Percentiles rank a stretch among this genome's conserved stretches.
Evolutionary conservation across 2,113 vertebrate genomes (phyloP).

Genomic region (Daubentonia madagascariensis): DNA sequence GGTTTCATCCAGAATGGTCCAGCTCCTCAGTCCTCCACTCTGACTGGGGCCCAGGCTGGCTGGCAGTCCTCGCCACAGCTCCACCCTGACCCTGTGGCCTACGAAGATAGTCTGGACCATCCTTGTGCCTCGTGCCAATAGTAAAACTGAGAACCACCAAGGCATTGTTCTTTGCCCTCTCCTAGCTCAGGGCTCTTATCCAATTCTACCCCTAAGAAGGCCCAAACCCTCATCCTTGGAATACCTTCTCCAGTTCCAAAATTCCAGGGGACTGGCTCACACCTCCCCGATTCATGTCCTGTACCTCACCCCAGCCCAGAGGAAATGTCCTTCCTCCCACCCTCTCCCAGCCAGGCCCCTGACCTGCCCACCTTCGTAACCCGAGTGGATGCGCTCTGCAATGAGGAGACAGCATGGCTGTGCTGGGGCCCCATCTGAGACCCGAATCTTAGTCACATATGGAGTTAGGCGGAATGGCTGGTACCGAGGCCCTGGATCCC

Average conservation of each 20-base stretch:
- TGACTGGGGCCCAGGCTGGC: neutral
- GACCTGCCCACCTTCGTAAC: conserved; percentile 88
- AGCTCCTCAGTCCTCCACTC: neutral
- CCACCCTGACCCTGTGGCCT: neutral
- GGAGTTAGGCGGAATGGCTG: conserved; percentile 92
- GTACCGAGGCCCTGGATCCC: conserved; percentile 86
- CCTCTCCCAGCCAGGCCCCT: neutral
- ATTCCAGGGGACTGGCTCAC: neutral
- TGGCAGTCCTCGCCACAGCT: neutral
- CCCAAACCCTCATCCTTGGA: neutral
- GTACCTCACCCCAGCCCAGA: neutral
- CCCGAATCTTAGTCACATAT: conserved; percentile 90
- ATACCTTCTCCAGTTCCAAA: neutral
- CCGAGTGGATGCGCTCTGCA: conserved; percentile 92
- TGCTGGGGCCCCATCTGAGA: conserved; percentile 84
- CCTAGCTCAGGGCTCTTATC: neutral
- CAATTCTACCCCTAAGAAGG: neutral
- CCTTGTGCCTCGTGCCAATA: neutral
- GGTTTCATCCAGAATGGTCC: neutral
- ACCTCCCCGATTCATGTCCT: neutral
- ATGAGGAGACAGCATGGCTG: conserved; percentile 93
- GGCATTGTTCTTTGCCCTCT: neutral
- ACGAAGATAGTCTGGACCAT: neutral
- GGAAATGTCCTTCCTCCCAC: neutral
- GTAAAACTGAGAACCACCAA: neutral